Conservation (phyloP, 2,113 vertebrate species). For the Brachyhypopomus occidentalis region DNA sequence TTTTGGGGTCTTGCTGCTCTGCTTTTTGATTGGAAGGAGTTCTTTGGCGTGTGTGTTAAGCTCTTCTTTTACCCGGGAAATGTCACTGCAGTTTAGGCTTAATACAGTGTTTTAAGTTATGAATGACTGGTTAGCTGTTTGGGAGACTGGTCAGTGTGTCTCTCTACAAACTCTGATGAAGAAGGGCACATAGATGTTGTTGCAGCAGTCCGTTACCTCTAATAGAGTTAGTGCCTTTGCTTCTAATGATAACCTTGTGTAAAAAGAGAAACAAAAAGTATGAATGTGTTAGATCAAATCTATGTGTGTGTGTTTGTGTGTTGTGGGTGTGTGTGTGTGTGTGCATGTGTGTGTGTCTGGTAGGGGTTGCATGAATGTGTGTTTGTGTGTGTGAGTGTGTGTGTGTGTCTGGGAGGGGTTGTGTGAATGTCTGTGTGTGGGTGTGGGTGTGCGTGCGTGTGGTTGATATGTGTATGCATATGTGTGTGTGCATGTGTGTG, state of each 20-base stretch:
- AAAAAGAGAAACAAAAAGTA: not conserved
- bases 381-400: not conserved
- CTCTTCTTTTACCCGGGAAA: conserved; percentile 29
- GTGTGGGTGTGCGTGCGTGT: too few relatives aligned
- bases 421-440: not conserved
- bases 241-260: not conserved
- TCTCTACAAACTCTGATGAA: not conserved
- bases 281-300: not conserved
- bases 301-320: not conserved
- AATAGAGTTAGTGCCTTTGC: not conserved
- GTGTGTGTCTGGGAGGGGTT: not conserved
- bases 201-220: not conserved
- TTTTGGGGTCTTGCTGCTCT: conserved; percentile 33
- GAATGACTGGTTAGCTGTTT: conserved; percentile 28
- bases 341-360: not conserved
- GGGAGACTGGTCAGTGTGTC: not conserved
- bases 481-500: not conserved
- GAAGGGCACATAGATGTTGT: not conserved
- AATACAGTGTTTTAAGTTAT: conserved; percentile 16
- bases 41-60: not conserved
- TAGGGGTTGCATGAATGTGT: not conserved
- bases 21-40: not conserved
- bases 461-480: not conserved
- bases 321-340: not conserved
- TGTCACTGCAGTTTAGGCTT: not conserved